Conservation (phyloP, 2,797 vertebrate genomes). For the Erithacus rubecula region DNA sequence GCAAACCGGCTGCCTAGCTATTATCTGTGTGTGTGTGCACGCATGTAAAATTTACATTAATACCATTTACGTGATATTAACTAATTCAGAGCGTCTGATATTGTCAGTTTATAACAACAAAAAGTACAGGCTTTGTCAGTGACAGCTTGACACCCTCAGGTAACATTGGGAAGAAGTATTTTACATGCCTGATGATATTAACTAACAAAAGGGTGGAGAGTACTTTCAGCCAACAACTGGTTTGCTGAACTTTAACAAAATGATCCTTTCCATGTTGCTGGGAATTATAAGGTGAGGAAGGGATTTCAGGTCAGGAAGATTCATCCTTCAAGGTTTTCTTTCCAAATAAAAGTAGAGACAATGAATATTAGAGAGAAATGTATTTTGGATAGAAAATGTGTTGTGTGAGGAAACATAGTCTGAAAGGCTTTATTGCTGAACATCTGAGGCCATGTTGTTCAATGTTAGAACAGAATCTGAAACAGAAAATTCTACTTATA, state of each 20-base stretch:
- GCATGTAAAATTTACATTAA: constrained; percentile 19
- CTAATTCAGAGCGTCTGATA: not conserved
- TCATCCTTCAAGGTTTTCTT: not conserved
- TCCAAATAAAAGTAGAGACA: not conserved
- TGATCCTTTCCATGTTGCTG: not conserved
- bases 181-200: not conserved
- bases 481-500: not conserved
- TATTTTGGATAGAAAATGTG: not conserved
- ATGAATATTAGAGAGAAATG: not conserved
- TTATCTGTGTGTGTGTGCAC: not conserved
- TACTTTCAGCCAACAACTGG: not conserved
- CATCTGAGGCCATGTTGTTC: not conserved
- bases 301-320: not conserved
- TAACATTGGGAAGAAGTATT: not conserved
- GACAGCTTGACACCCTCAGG: not conserved
- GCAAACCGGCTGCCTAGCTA: constrained; percentile 22
- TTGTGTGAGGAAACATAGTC: fast-evolving
- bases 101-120: not conserved
- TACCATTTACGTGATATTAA: not conserved
- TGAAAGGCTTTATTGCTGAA: not conserved
- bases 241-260: not conserved
- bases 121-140: not conserved
- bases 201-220: not conserved
- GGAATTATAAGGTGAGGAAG: not conserved
- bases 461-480: not conserved